These are phyloP conservation scores for Heteromormyrus szaboi DNA, from an alignment of 2,797 vertebrate species.

Conservation along the genomic window DNA sequence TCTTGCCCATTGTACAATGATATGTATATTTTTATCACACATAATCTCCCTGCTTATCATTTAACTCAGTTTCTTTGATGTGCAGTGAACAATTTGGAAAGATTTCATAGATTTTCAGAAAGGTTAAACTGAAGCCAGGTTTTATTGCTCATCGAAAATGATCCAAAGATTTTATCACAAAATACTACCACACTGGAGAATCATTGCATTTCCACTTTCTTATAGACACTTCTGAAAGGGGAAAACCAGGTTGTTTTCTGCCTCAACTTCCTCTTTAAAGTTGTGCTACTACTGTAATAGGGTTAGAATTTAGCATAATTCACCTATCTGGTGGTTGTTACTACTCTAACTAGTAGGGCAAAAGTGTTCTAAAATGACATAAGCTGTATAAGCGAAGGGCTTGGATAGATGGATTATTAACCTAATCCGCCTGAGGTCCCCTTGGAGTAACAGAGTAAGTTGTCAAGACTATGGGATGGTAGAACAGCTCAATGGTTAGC, in stretches of 20 bases:
- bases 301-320: not conserved
- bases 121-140: not conserved
- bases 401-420: not conserved
- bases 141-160: not conserved
- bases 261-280: not conserved
- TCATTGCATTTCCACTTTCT: not conserved
- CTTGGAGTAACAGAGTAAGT: not conserved
- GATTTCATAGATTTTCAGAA: not conserved
- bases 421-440: conserved; percentile 9
- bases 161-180: not conserved
- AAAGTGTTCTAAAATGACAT: conserved; percentile 10
- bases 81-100: not conserved
- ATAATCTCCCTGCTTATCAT: conserved; percentile 1
- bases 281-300: not conserved
- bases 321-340: not conserved
- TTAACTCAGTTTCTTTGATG: not conserved
- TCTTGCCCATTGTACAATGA: not conserved
- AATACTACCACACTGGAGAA: not conserved
- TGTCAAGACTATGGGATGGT: not conserved
- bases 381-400: not conserved
- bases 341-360: not conserved
- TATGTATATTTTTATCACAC: conserved; percentile 3
- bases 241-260: not conserved
- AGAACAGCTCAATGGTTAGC: not conserved
- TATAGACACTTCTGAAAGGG: not conserved